Evolutionary conservation across 2,797 vertebrate genomes (phyloP).

Genomic region (Eulemur mongoz): DNA sequence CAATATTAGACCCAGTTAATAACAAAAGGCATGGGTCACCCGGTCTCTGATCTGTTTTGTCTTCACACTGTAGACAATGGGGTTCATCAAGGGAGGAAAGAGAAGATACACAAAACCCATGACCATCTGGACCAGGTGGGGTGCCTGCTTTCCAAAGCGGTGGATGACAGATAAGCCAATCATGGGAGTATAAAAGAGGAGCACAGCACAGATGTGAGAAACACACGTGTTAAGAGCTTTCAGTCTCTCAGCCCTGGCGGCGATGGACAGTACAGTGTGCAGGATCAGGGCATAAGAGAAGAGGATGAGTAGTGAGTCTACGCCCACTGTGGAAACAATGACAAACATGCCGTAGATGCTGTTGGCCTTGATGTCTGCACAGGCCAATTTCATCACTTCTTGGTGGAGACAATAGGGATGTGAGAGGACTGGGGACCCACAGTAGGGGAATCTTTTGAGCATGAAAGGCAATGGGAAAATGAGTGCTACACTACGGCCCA

Average conservation of each 20-base stretch:
- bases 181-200: conserved; percentile 78
- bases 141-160: conserved; percentile 66
- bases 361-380: conserved; percentile 66
- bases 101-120: conserved; percentile 79
- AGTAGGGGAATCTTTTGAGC: conserved; percentile 72
- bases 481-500: conserved; percentile 44
- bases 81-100: conserved; percentile 77
- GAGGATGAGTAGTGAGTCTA: conserved; percentile 76
- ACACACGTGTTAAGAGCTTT: conserved; percentile 80
- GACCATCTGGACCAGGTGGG: conserved; percentile 70
- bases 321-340: conserved; percentile 71
- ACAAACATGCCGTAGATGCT: conserved; percentile 75
- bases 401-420: conserved; percentile 80
- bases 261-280: background rate
- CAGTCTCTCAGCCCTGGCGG: conserved; percentile 46
- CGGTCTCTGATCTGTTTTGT: conserved; percentile 73
- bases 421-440: conserved; percentile 48
- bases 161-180: conserved; percentile 79
- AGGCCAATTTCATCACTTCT: conserved; percentile 78
- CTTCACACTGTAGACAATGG: conserved; percentile 76
- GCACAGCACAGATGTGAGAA: conserved; percentile 76
- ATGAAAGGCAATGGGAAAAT: conserved; percentile 71
- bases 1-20: background rate
- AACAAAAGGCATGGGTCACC: conserved; percentile 53
- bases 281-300: conserved; percentile 71